These are phyloP conservation scores for Eremophila alpestris DNA, from an alignment of 2,797 vertebrate genomes.

Conservation along the genomic window DNA sequence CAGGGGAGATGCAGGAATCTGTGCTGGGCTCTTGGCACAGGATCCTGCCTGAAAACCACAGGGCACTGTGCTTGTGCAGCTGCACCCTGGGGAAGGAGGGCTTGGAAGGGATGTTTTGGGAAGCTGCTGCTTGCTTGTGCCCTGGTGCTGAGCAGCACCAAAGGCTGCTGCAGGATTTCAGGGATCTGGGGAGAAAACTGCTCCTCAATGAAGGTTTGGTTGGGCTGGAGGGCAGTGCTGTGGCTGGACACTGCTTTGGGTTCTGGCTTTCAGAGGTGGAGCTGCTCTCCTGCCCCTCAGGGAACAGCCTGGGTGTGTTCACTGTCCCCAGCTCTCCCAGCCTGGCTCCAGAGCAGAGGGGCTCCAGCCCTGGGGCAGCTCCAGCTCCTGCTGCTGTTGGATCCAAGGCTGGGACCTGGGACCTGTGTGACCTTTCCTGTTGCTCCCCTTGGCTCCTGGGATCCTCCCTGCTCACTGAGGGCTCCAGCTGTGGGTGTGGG, in stretches of 20 bases:
- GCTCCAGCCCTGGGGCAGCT: neutral
- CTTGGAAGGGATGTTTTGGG: accelerated
- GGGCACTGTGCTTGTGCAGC: neutral
- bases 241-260: neutral
- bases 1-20: neutral
- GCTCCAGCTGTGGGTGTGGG: neutral
- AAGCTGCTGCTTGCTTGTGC: neutral
- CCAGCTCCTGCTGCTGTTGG: neutral
- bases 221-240: neutral
- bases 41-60: accelerated
- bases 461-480: neutral
- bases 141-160: neutral
- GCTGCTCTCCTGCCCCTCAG: neutral
- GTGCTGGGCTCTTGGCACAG: neutral
- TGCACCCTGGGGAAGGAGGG: accelerated
- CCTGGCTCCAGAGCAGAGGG: neutral
- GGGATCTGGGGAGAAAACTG: neutral
- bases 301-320: neutral
- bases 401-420: neutral
- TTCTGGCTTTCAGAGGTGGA: neutral
- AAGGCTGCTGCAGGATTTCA: neutral
- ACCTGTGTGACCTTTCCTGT: neutral
- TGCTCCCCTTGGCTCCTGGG: neutral
- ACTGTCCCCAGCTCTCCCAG: neutral
- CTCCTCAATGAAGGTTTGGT: accelerated